Evolutionary conservation across 2,888 invertebrate species (phyloP), one percentile per base, ranked within the genome.

Genomic region (Scotopteryx bipunctaria): DNA sequence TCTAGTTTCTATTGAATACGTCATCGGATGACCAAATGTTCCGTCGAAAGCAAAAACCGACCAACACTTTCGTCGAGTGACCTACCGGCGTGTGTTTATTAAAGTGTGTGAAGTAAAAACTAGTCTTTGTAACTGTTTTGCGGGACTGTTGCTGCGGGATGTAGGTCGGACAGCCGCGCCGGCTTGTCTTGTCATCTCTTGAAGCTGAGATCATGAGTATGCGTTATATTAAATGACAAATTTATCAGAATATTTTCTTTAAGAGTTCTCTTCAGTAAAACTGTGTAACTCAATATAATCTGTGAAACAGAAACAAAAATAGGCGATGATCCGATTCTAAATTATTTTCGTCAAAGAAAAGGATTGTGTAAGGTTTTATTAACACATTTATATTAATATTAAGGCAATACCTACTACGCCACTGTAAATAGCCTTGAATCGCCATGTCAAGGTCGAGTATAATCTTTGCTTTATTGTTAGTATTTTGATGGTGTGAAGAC

Each of bases 41-140:
- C 73, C 67, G 78, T 78, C 73, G 88, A 88, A 89, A 89, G 86
- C 86, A 89, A 89, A 89, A 87, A 86, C 83, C 80, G 81, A 74
- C 75, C 78, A 81, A 83, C 84, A 86, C 87, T 90, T 89, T 90
- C 89, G 78, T 86, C 78, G 58, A 66, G 64, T 83, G 86, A 83
- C 85, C 83, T 72, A 78, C 78, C 72, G 78, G 37, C 41, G 42
- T 37, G 37, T 47, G 37, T 38, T 73, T 70, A 73, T 70, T 68
- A 78, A 75, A 72, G 69, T 78, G 73, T 73, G 71, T 76, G 66
- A 74, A 78, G 71, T 76, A 75, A 76, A 81, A 87, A 86, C 88
- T 82, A 85, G 87, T 87, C 69, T 79, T 67, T 56, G 67, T 87
- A 86, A 87, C 86, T 82, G 86, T 73, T 74, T 64, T 59, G 60